These are phyloP conservation scores for Zosterops lateralis DNA, from an alignment of 2,113 vertebrate genomes.

Conservation along the genomic window DNA sequence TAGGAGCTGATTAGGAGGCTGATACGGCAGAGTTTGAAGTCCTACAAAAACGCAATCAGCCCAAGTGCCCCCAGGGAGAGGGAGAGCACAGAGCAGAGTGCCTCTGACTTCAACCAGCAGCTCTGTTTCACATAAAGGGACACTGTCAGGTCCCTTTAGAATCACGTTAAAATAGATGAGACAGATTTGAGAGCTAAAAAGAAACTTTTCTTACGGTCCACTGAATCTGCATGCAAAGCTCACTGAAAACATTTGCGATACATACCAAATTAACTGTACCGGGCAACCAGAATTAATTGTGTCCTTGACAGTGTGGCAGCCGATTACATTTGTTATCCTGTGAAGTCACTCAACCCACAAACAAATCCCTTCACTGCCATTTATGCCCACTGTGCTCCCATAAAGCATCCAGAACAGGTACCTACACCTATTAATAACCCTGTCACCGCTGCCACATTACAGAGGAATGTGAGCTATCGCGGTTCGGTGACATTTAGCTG, in stretches of 20 bases:
- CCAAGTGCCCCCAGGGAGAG: background rate
- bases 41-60: background rate
- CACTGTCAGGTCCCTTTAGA: slow-evolving; percentile 46
- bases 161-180: slow-evolving; percentile 49
- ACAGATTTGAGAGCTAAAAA: slow-evolving; percentile 46
- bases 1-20: background rate
- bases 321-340: slow-evolving; percentile 43
- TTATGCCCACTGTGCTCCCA: slow-evolving; percentile 47
- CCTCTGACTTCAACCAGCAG: slow-evolving; percentile 48
- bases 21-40: background rate
- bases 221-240: slow-evolving; percentile 42
- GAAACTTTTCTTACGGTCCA: slow-evolving; percentile 41
- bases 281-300: slow-evolving; percentile 49
- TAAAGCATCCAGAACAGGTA: slow-evolving; percentile 51
- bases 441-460: background rate
- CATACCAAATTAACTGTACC: slow-evolving; percentile 58
- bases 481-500: slow-evolving; percentile 44
- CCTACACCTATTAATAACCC: slow-evolving; percentile 38
- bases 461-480: background rate
- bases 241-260: slow-evolving; percentile 50
- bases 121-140: slow-evolving; percentile 47
- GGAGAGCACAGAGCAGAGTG: background rate
- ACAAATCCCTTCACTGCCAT: slow-evolving; percentile 56
- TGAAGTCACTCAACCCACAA: slow-evolving; percentile 52
- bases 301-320: slow-evolving; percentile 42